A percentile compares a stretch with the other conserved stretches of the same genome.
These are phyloP conservation scores for Frieseomelitta varia DNA, from an alignment of 1,140 invertebrate genomes.

Conservation along the genomic window DNA sequence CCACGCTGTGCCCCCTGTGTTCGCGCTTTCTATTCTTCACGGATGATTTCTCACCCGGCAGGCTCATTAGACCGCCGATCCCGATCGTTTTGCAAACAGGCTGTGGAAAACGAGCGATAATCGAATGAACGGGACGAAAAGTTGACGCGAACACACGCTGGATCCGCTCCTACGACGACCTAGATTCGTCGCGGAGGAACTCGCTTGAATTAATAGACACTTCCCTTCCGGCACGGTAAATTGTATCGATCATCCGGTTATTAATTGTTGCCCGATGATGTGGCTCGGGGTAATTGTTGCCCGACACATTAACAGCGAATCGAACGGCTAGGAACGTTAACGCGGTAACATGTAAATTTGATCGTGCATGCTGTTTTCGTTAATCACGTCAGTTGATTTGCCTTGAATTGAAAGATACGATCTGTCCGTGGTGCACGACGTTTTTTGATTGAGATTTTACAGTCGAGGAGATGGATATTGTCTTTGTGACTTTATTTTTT, in stretches of 20 bases:
- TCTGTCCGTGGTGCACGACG: not conserved
- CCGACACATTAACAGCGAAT: not conserved
- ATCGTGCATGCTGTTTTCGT: not conserved
- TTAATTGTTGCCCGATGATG: constrained; percentile 25
- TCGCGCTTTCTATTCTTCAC: not conserved
- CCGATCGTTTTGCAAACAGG: not conserved
- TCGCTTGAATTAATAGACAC: constrained; percentile 34
- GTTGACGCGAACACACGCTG: not conserved
- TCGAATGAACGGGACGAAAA: not conserved
- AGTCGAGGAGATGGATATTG: not conserved
- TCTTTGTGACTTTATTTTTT: not conserved
- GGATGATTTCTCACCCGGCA: not conserved
- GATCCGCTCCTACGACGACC: constrained; percentile 13
- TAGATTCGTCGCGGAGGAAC: constrained; percentile 22
- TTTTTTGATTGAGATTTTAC: not conserved
- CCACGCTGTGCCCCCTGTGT: not conserved
- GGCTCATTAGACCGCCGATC: not conserved
- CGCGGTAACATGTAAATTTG: constrained; percentile 19
- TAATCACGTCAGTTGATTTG: not conserved
- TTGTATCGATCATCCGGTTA: constrained; percentile 25
- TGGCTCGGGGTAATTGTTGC: constrained; percentile 7
- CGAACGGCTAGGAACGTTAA: not conserved
- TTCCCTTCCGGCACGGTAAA: constrained; percentile 5
- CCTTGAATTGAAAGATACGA: not conserved
- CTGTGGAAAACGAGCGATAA: not conserved